Conservation (phyloP, 2,888 invertebrate species). For the Ophraella communa region DNA sequence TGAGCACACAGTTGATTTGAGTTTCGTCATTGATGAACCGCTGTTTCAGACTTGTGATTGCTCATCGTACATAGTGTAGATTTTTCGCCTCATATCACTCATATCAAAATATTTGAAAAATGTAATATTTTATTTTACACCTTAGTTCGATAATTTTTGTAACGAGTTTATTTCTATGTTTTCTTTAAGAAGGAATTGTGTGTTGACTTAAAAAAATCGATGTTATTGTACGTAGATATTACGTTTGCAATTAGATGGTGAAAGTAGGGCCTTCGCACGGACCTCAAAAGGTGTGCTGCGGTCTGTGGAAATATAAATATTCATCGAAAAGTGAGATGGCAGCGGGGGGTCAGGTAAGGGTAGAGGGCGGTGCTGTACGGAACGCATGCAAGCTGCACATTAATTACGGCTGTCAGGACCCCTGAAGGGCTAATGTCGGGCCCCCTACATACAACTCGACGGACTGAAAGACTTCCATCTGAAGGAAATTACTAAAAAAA, state of each 20-base stretch:
- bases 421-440: slow-evolving; percentile 26
- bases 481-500: slow-evolving; percentile 28
- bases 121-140: too few species aligned
- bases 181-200: too few species aligned
- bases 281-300: slow-evolving; percentile 1
- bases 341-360: slow-evolving; percentile 17
- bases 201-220: too few species aligned
- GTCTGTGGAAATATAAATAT: slow-evolving; percentile 23
- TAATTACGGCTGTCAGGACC: slow-evolving; percentile 33
- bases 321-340: slow-evolving; percentile 28
- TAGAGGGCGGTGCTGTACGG: slow-evolving; percentile 28
- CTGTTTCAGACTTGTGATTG: too few species aligned
- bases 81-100: too few species aligned
- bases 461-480: slow-evolving; percentile 14
- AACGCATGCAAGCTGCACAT: slow-evolving; percentile 39
- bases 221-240: neutral
- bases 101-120: too few species aligned
- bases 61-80: too few species aligned
- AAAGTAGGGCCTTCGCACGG: neutral
- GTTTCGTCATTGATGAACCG: too few species aligned
- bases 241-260: neutral
- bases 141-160: too few species aligned
- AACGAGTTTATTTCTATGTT: too few species aligned
- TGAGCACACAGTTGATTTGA: too few species aligned
- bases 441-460: slow-evolving; percentile 24